phyloP scores from a whole-genome alignment of 2,113 vertebrate species.

The Donacobius atricapilla region DNA sequence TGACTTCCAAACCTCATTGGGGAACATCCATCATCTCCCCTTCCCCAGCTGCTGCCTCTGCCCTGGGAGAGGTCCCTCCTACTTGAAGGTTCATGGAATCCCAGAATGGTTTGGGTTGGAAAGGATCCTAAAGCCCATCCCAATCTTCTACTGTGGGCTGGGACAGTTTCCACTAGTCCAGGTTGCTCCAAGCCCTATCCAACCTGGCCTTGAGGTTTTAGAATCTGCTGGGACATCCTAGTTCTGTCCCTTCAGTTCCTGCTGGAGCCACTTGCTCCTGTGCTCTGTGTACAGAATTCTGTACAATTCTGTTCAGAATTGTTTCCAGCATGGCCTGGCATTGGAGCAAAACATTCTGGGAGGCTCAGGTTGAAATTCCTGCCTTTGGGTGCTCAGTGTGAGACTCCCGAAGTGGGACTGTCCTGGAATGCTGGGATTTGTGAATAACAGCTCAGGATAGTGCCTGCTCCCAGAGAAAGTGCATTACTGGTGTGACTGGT shows the following conservation, averaged over 20 bases:
- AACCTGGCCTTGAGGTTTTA: not conserved
- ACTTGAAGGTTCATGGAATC: not conserved
- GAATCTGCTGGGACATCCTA: not conserved
- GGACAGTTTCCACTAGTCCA: not conserved
- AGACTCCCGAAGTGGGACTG: rapidly evolving
- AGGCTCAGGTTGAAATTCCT: not conserved
- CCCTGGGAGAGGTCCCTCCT: not conserved
- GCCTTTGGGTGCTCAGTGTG: rapidly evolving
- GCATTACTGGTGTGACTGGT: rapidly evolving
- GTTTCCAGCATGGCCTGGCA: not conserved
- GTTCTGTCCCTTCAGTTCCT: not conserved
- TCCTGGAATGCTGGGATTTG: not conserved
- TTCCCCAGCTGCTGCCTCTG: not conserved
- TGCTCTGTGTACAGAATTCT: too few species aligned
- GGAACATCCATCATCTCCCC: not conserved
- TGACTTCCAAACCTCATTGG: rapidly evolving
- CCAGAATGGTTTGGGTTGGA: not conserved
- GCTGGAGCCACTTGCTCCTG: rapidly evolving
- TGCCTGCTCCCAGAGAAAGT: rapidly evolving
- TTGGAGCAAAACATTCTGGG: not conserved
- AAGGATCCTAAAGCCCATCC: not conserved
- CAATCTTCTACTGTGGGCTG: not conserved
- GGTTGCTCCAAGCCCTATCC: not conserved
- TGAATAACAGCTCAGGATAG: not conserved
- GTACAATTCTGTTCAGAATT: not conserved